phyloP scores from a whole-genome alignment of 1,140 invertebrate genomes.

The Laodelphax striatellus region DNA sequence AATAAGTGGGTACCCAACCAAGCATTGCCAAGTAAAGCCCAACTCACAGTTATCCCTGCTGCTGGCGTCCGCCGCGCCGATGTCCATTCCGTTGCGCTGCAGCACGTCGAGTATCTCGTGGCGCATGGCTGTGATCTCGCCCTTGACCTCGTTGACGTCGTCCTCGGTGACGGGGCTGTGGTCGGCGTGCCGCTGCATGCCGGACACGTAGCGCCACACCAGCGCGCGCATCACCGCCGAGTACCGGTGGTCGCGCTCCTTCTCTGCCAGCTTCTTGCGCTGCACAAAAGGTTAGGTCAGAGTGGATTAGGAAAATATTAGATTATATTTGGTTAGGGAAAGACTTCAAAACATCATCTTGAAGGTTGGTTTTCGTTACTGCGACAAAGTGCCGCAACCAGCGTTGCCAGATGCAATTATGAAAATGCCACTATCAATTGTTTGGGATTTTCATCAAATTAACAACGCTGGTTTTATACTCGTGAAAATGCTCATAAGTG shows the following conservation, averaged over 20 bases:
- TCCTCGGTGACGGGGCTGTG: slow-evolving; percentile 76
- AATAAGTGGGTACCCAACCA: no score
- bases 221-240: slow-evolving; percentile 67
- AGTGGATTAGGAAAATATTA: no score
- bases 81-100: slow-evolving; percentile 63
- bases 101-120: slow-evolving; percentile 79
- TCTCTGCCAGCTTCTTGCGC: slow-evolving; percentile 42
- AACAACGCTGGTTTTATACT: no score
- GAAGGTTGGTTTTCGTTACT: no score
- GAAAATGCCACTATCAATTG: no score
- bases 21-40: no score
- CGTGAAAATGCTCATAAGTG: no score
- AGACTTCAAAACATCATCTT: no score
- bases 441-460: no score
- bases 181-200: slow-evolving; percentile 61
- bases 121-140: slow-evolving; percentile 67
- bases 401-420: no score
- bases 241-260: slow-evolving; percentile 48
- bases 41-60: slow-evolving; percentile 52
- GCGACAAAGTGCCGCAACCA: no score
- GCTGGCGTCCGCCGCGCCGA: slow-evolving; percentile 39
- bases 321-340: no score
- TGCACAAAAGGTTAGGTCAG: slow-evolving; percentile 15
- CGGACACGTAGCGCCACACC: slow-evolving; percentile 73
- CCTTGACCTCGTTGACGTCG: slow-evolving; percentile 85